Base-by-base conservation (phyloP, 1,140 invertebrate genomes). In the Brachionus rubens region DNA sequence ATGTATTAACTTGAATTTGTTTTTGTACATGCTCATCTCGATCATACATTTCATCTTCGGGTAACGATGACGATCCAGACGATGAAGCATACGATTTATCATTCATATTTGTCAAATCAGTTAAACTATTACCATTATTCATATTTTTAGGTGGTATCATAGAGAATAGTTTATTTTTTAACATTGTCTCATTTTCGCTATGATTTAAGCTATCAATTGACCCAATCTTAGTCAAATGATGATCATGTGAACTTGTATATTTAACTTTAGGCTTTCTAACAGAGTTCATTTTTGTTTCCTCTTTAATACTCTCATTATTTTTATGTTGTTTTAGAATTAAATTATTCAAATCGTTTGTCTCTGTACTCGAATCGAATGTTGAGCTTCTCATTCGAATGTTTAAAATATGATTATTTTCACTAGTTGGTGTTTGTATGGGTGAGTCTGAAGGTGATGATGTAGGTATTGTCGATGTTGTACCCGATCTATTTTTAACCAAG, bases 11-110 rank as follows among this genome's bases (percentile, higher is more conserved):
- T 59, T 59, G 54, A 59, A 59, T 16, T 9, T 33, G 54, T 16
- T 33, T 59, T 40, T 7, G 0, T 16, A 26, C 50, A 26, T 59
- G 33, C 10, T 59, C 30, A 16, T 33, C 10, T 36, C 16, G 54
- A 12, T 65, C 59, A n/a, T 43, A 19, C 10, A 65, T 43, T 26
- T 65, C 59, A n/a, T 65, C 59, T 65, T 65, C 59, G 24, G 59
- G 59, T 36, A 65, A 28, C 21, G 43, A 46, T 16, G 59, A 65
- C 19, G 59, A 65, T 43, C 36, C 59, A 21, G 59, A 65, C 12
- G 59, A 65, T 43, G 40, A 43, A 14, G 4, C 40, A 65, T 65
- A 65, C 16, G 40, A 65, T 9, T 65, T 65, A 43, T 65, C 41
- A 12, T 24, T 65, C 24, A 65, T 43, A 65, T 65, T 28, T 24